A percentile compares a stretch with the other conserved stretches of the same genome.
Conservation (phyloP, 1,140 invertebrate species). For the Philaenus spumarius region DNA sequence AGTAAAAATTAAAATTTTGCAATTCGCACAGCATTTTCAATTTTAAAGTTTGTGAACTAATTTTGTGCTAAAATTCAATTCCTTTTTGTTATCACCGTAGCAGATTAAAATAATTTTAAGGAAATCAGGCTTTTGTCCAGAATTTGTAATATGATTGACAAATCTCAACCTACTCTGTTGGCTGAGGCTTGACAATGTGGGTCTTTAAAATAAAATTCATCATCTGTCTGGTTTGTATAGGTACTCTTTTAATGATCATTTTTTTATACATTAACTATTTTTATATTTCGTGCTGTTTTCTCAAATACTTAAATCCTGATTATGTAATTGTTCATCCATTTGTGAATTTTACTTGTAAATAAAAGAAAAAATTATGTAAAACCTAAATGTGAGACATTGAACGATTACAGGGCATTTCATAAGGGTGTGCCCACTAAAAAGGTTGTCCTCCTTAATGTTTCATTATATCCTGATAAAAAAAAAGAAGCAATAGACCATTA, state of each 20-base stretch:
- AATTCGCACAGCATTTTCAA: no score
- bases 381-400: not conserved
- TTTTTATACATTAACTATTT: no score
- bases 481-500: not conserved
- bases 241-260: no score
- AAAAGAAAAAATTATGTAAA: not conserved
- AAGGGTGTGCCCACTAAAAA: not conserved
- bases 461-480: not conserved
- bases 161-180: not conserved
- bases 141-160: not conserved
- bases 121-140: no score
- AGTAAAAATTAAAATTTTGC: no score
- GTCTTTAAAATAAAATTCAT: no score
- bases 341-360: not conserved
- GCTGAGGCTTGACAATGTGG: no score
- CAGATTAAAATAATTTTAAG: no score
- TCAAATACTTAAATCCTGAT: not conserved
- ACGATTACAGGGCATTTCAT: not conserved
- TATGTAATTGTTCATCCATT: not conserved
- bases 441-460: not conserved
- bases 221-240: no score
- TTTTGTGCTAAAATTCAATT: no score
- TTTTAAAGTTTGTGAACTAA: no score
- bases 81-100: no score
- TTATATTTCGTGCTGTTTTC: not conserved